phyloP scores from a whole-genome alignment of 2,797 vertebrate genomes.

The Hyperoplus lanceolatus region DNA sequence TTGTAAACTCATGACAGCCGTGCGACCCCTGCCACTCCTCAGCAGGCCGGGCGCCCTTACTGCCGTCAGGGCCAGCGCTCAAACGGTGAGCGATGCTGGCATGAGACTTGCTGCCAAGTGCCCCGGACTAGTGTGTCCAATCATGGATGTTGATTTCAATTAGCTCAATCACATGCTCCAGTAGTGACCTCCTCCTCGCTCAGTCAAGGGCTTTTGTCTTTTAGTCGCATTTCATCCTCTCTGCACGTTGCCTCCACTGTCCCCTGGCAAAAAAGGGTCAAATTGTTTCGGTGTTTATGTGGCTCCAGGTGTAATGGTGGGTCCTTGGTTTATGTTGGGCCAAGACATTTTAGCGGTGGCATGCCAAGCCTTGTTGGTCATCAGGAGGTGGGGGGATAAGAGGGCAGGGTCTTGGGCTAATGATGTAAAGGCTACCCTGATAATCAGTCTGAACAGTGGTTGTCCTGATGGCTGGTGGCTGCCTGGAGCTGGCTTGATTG shows the following conservation, averaged over 20 bases:
- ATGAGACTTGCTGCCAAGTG: conserved; percentile 77
- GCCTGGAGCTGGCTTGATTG: conserved; percentile 78
- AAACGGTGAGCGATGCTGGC: conserved; percentile 81
- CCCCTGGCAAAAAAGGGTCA: conserved; percentile 61
- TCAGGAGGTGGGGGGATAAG: conserved; percentile 52
- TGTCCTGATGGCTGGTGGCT: conserved; percentile 75
- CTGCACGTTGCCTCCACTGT: conserved; percentile 29
- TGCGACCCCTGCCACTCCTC: conserved; percentile 69
- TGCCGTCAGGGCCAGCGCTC: conserved; percentile 54
- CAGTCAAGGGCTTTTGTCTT: conserved; percentile 65
- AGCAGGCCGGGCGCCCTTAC: conserved; percentile 64
- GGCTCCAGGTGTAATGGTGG: conserved; percentile 59
- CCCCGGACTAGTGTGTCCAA: conserved; percentile 68
- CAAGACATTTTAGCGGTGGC: conserved; percentile 72
- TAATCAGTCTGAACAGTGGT: conserved; percentile 84
- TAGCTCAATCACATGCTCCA: conserved; percentile 79
- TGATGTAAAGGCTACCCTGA: conserved; percentile 81
- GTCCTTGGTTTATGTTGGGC: conserved; percentile 53
- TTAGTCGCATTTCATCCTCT: conserved; percentile 40
- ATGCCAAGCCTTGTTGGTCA: conserved; percentile 77
- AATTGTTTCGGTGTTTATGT: conserved; percentile 61
- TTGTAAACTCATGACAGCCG: conserved; percentile 62
- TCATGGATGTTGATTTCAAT: conserved; percentile 86
- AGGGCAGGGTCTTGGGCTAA: conserved; percentile 65
- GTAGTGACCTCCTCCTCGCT: conserved; percentile 70